These are phyloP conservation scores for Agrotis puta DNA, from an alignment of 2,888 invertebrate species.

Conservation along the genomic window DNA sequence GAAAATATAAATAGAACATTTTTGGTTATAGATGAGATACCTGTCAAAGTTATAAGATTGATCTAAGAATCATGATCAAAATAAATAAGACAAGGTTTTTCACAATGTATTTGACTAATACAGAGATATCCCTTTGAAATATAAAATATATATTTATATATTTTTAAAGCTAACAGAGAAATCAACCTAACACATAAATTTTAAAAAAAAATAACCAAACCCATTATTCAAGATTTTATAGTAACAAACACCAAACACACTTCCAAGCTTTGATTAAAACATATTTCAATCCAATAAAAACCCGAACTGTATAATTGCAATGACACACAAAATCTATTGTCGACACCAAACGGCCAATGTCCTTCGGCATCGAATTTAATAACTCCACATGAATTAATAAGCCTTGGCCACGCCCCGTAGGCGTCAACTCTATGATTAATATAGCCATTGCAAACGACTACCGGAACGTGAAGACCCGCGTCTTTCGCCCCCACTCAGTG, in stretches of 20 bases:
- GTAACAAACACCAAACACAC: slow-evolving; percentile 13
- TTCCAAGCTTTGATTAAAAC: slow-evolving; percentile 28
- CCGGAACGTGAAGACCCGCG: slow-evolving; percentile 78
- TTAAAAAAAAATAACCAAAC: not conserved
- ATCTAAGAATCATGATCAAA: not conserved
- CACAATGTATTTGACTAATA: not conserved
- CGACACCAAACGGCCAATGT: slow-evolving; percentile 71
- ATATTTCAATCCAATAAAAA: slow-evolving; percentile 44
- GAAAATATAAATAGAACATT: not conserved
- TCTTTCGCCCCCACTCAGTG: slow-evolving; percentile 75
- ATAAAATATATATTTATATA: no score
- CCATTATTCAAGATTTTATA: slow-evolving; percentile 13
- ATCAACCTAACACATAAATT: slow-evolving; percentile 1
- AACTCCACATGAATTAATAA: slow-evolving; percentile 88
- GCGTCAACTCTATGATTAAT: slow-evolving; percentile 89
- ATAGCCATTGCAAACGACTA: slow-evolving; percentile 83
- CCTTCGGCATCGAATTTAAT: slow-evolving; percentile 83
- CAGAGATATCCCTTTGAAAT: no score
- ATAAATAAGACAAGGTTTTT: not conserved
- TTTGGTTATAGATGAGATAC: not conserved
- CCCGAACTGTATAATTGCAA: slow-evolving; percentile 50
- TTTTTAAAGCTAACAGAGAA: not conserved
- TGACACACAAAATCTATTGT: slow-evolving; percentile 61
- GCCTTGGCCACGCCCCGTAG: slow-evolving; percentile 86
- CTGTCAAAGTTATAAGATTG: not conserved